phyloP scores from a whole-genome alignment of 2,888 invertebrate genomes.

The Drosophila dives region DNA sequence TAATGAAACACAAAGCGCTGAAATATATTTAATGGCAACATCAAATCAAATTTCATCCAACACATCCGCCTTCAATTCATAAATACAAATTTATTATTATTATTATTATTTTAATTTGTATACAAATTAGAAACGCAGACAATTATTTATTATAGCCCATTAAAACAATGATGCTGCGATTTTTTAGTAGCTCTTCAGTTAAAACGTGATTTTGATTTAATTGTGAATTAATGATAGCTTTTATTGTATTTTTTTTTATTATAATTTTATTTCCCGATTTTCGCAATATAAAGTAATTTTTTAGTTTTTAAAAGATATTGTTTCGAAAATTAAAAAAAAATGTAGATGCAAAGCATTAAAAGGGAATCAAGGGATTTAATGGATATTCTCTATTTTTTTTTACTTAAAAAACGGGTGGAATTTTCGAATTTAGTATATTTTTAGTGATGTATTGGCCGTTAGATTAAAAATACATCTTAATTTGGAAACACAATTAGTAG shows the following conservation, averaged over 20 bases:
- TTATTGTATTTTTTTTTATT: too few relatives aligned
- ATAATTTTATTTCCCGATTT: background rate
- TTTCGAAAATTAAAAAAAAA: too few relatives aligned
- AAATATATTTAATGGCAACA: constrained; percentile 54
- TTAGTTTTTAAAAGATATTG: too few relatives aligned
- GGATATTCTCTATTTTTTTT: too few relatives aligned
- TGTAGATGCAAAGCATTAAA: background rate
- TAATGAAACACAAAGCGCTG: constrained; percentile 43
- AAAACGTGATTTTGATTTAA: constrained; percentile 46
- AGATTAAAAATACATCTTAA: background rate
- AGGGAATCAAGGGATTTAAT: background rate
- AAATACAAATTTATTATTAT: constrained; percentile 28
- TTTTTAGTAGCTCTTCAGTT: constrained; percentile 35
- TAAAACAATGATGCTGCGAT: constrained; percentile 49
- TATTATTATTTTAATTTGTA: constrained; percentile 15
- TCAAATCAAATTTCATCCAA: constrained; percentile 67
- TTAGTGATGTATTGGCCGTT: rapidly evolving
- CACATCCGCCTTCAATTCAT: constrained; percentile 52
- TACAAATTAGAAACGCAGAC: constrained; percentile 12
- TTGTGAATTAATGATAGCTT: background rate
- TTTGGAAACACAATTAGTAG: background rate
- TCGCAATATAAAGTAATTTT: background rate
- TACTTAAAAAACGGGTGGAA: too few relatives aligned
- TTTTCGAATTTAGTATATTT: background rate
- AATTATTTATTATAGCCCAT: constrained; percentile 54